These are phyloP conservation scores for Ditula angustiorana DNA, from an alignment of 2,888 invertebrate genomes.

Conservation along the genomic window DNA sequence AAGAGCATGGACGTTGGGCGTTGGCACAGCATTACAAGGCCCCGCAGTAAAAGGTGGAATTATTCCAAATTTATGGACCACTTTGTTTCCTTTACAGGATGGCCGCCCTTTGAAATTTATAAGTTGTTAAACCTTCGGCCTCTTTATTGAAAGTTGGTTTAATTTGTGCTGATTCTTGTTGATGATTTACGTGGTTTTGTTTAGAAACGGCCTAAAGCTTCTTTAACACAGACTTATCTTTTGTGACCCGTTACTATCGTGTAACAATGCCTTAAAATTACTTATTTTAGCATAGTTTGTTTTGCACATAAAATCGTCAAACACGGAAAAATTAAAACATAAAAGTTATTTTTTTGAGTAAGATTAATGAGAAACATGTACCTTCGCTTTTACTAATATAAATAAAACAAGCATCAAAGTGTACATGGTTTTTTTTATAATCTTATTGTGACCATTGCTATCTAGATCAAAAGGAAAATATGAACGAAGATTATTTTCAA, in stretches of 20 bases:
- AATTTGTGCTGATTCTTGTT: conserved; percentile 31
- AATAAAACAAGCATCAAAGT: no score
- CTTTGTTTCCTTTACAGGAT: conserved; percentile 55
- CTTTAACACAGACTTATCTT: background rate
- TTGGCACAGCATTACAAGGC: conserved; percentile 17
- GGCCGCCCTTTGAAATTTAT: conserved; percentile 53
- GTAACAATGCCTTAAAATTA: no score
- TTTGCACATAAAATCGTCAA: no score
- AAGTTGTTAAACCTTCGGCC: conserved; percentile 39
- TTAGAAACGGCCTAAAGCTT: background rate
- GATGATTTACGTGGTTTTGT: conserved; percentile 23
- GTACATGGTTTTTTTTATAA: no score
- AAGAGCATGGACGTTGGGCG: background rate
- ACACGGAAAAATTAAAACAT: no score
- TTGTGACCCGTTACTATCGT: no score
- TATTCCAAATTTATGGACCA: conserved; percentile 61
- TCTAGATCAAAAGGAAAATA: no score
- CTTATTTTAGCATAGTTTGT: background rate
- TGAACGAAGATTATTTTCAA: no score
- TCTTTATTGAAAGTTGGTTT: conserved; percentile 39
- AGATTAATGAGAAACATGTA: no score
- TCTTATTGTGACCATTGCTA: no score
- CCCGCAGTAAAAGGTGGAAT: conserved; percentile 54
- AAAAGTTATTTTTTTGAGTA: no score
- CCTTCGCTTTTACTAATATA: no score